Percentiles rank a stretch among this genome's conserved stretches.
These are phyloP conservation scores for Pseudomyrmex flavicornis DNA, from an alignment of 1,140 invertebrate genomes.

Conservation along the genomic window DNA sequence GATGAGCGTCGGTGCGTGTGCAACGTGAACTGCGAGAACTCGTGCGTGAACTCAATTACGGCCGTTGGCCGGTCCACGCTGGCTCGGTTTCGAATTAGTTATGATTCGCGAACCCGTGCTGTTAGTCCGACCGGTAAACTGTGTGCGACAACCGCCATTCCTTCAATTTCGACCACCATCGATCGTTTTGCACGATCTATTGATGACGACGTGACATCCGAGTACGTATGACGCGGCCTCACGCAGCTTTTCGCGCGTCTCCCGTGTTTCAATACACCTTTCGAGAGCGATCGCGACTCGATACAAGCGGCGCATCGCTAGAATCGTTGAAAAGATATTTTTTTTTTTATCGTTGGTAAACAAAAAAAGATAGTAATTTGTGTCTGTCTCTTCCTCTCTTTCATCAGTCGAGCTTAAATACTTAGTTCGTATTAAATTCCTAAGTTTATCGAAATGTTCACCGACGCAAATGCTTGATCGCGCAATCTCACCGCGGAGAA, in stretches of 20 bases:
- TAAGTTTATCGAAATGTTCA: too few species aligned
- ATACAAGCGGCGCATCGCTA: too few species aligned
- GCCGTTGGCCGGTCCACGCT: constrained; percentile 16
- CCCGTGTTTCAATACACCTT: background rate
- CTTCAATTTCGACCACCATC: background rate
- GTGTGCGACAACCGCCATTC: background rate
- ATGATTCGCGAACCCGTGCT: constrained; percentile 40
- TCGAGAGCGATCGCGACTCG: background rate
- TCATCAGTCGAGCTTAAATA: too few species aligned
- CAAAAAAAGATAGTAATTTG: too few species aligned
- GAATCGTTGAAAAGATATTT: too few species aligned
- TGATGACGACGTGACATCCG: background rate
- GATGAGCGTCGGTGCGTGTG: constrained; percentile 8
- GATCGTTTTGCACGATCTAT: constrained; percentile 12
- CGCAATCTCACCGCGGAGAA: constrained; percentile 72
- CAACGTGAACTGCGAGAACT: constrained; percentile 17
- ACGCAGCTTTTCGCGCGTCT: too few species aligned
- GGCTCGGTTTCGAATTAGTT: constrained; percentile 63
- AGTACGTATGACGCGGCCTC: too few species aligned
- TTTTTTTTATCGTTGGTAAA: too few species aligned
- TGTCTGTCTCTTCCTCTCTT: too few species aligned
- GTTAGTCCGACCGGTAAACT: background rate
- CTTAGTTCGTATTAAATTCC: too few species aligned
- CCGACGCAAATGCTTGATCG: background rate
- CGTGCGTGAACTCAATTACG: constrained; percentile 11